phyloP scores from a whole-genome alignment of 2,113 vertebrate species.

The Mus spicilegus region DNA sequence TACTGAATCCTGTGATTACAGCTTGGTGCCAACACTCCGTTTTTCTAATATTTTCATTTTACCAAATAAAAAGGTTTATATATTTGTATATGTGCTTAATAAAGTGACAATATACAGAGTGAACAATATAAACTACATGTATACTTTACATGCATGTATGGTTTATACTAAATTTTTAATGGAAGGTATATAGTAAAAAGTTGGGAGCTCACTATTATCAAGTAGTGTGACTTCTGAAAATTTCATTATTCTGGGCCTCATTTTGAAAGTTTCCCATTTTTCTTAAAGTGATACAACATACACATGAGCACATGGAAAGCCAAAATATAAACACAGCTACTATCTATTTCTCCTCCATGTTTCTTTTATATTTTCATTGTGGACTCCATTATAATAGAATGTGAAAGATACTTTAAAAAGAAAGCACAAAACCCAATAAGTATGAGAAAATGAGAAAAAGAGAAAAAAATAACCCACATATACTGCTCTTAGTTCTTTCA shows the following conservation, averaged over 20 bases:
- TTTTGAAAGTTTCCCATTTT: constrained; percentile 16
- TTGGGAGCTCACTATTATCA: background rate
- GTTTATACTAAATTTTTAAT: background rate
- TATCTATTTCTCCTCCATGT: background rate
- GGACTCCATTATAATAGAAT: background rate
- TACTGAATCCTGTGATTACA: background rate
- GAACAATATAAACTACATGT: background rate
- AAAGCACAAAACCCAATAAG: background rate
- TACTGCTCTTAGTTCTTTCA: background rate
- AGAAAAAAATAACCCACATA: background rate
- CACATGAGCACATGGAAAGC: background rate
- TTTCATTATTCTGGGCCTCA: background rate
- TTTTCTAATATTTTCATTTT: background rate
- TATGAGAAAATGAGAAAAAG: background rate
- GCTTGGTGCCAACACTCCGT: background rate
- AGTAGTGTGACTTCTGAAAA: background rate
- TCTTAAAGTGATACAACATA: background rate
- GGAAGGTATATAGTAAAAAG: background rate
- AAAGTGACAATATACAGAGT: background rate
- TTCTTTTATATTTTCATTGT: constrained; percentile 17
- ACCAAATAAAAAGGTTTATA: background rate
- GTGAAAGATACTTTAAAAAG: background rate
- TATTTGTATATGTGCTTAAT: background rate
- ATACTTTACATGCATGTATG: background rate
- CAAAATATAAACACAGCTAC: background rate